These are phyloP conservation scores for Cyprinodon variegatus DNA, from an alignment of 2,113 vertebrate species.

Conservation along the genomic window DNA sequence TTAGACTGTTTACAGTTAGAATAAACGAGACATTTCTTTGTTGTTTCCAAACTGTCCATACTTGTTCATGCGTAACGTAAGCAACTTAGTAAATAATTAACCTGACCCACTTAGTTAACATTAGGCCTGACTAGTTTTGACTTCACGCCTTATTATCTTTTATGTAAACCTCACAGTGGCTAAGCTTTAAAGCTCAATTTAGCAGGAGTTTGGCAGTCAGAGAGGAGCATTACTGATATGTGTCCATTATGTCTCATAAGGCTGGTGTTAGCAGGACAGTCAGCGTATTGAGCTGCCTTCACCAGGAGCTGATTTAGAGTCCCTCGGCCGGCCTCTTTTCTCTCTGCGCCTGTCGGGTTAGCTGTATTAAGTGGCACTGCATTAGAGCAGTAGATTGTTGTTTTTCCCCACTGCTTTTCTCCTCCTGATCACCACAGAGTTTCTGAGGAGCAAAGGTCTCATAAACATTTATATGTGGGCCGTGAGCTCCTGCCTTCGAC, in stretches of 20 bases:
- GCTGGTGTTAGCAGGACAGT: conserved; percentile 41
- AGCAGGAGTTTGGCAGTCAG: background rate
- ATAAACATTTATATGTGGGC: conserved; percentile 80
- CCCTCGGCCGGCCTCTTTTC: conserved; percentile 38
- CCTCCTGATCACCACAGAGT: conserved; percentile 77
- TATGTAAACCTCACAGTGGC: conserved; percentile 1
- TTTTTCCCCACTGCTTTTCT: conserved; percentile 65
- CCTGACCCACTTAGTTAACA: conserved; percentile 18
- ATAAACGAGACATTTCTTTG: conserved; percentile 10
- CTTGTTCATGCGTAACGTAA: conserved; percentile 30
- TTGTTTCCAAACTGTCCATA: conserved; percentile 30
- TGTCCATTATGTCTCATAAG: conserved; percentile 17
- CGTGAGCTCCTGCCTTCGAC: conserved; percentile 66
- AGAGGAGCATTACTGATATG: background rate
- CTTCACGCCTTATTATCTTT: background rate
- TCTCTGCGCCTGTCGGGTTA: conserved; percentile 55
- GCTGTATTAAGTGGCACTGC: conserved; percentile 74
- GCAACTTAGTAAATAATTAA: conserved; percentile 39
- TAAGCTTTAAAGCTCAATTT: background rate
- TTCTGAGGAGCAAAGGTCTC: conserved; percentile 74
- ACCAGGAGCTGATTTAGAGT: conserved; percentile 62
- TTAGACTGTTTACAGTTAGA: background rate
- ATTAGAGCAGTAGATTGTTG: conserved; percentile 71
- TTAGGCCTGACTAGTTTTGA: conserved; percentile 1
- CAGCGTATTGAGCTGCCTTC: conserved; percentile 58